Base-by-base conservation (phyloP, 2,113 vertebrate species). In the Ptyas mucosa region DNA sequence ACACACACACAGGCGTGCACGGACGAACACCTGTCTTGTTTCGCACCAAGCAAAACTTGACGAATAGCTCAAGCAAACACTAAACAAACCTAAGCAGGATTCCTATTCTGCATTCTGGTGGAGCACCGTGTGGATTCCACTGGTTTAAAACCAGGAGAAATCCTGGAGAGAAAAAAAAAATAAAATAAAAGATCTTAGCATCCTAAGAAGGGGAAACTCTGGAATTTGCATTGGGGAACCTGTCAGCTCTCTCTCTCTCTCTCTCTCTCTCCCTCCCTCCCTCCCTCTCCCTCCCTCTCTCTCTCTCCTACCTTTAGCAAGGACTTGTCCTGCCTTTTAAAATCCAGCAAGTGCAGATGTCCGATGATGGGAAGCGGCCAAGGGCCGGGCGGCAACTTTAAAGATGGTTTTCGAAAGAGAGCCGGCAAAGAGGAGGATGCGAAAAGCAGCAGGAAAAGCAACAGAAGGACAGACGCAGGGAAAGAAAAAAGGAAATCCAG, bases 311-410 rank as follows among this genome's bases (percentile, higher is more conserved):
- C 97, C 97, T 97, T 97, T 96, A 97, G 95, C 91, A 97, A 89
- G 88, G 97, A 97, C 92, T 97, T 97, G 96, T 97, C 96, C 94
- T 97, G 97, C 94, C 97, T 96, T 94, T 95, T 96, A 93, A 97
- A 94, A 95, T 98, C 97, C 96, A 97, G 94, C 93, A 96, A 94
- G 92, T 97, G 97, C 95, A 97, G 94, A 94, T 98, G 97, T 92
- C 97, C 97, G 95, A 97, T 97, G 93, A 97, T 92, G 89, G 97
- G 97, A 92, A 97, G 96, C 94, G 97, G 97, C 64, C 95, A 94
- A 86, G 97, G 97, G 95, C 97, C 97, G 64, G 97, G 97, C 88
- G 97, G 97, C 75, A 96, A 94, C 93, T 96, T 96, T 89, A 95
- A 96, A 94, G 95, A 89, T 90, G 96, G 90, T 20, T 96, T 93